Conservation (phyloP, 2,888 invertebrate species). For the Eubasilissa splendida region DNA sequence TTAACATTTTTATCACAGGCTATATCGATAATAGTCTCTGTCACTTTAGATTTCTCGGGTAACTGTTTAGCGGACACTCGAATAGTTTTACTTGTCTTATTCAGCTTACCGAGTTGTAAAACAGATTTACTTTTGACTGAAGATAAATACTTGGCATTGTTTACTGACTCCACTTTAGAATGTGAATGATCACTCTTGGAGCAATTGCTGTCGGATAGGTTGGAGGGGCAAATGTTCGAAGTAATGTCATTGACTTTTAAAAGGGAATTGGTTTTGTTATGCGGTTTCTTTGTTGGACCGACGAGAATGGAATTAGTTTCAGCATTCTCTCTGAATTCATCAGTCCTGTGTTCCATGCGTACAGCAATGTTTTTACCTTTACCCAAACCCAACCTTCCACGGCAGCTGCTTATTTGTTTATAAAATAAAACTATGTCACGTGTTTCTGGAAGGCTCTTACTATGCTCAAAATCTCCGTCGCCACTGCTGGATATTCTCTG, state of each 20-base stretch:
- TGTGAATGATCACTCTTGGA: constrained; percentile 52
- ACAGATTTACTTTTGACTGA: constrained; percentile 11
- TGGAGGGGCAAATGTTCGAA: constrained; percentile 19
- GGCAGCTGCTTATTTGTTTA: constrained; percentile 25
- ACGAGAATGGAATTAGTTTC: neutral
- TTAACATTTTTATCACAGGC: constrained; percentile 38
- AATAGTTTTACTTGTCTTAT: neutral
- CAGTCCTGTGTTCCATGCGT: constrained; percentile 43
- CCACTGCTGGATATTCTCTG: constrained; percentile 61
- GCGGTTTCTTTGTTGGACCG: constrained; percentile 8
- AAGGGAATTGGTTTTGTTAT: neutral
- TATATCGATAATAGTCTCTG: constrained; percentile 16
- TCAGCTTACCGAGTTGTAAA: neutral
- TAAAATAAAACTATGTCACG: constrained; percentile 48
- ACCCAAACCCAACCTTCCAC: constrained; percentile 61
- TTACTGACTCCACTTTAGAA: constrained; percentile 39
- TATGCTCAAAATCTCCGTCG: constrained; percentile 59
- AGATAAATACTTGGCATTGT: constrained; percentile 1
- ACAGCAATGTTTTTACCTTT: constrained; percentile 61
- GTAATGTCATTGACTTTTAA: constrained; percentile 22
- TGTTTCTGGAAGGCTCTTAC: constrained; percentile 41
- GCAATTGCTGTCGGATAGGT: constrained; percentile 49
- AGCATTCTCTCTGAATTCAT: constrained; percentile 32
- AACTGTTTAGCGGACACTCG: neutral
- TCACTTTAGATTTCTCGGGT: neutral